Base-by-base conservation (phyloP, 1,140 invertebrate species). In the Pygmarrhopalites habei region DNA sequence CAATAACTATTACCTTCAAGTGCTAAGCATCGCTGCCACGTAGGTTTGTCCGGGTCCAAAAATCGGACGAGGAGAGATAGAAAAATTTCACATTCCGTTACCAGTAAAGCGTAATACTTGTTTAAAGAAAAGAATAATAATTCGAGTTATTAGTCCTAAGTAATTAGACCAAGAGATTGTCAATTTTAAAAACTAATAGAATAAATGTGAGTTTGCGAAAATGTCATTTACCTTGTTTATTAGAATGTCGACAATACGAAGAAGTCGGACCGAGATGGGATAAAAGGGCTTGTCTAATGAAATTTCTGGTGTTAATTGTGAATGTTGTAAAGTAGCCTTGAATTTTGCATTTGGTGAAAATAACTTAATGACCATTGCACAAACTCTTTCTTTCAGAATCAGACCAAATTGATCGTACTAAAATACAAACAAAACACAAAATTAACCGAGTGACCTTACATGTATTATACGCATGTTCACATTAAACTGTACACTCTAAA, bases 11-110 rank as follows among this genome's bases (percentile, higher is more conserved):
- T n/a, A n/a, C n/a, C n/a, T 81, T 98, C 95, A 14, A 99, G 76
- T 0, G 95, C 94, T 46, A 97, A 76, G 17, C 92, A 90, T 58
- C 95, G 79, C 74, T 98, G 95, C 95, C 96, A 99, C 46, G 86
- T 81, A 26, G 92, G 91, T 77, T 96, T 95, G 72, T 98, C 95
- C 14, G 89, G 87, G 77, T 98, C 94, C 73, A 99, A 76, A 79
- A 98, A 98, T 76, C 98, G 97, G 3, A 98, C 90, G 39, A 98
- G 88, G 32, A 98, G 78, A 1, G 94, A 96, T 46, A 98, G 79
- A 76, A 99, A 98, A 72, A 99, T 98, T 79, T 99, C 96, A 78
- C 94, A 97, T 77, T 99, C 95, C 3, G 95, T 98, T 21, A 95
- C 93, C 80, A 98, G 77, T 66, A 96, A 79, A 21, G 83, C 82